A percentile compares a stretch with the other conserved stretches of the same genome.
phyloP scores from a whole-genome alignment of 2,888 invertebrate species.

The Drosophila lacicola region DNA sequence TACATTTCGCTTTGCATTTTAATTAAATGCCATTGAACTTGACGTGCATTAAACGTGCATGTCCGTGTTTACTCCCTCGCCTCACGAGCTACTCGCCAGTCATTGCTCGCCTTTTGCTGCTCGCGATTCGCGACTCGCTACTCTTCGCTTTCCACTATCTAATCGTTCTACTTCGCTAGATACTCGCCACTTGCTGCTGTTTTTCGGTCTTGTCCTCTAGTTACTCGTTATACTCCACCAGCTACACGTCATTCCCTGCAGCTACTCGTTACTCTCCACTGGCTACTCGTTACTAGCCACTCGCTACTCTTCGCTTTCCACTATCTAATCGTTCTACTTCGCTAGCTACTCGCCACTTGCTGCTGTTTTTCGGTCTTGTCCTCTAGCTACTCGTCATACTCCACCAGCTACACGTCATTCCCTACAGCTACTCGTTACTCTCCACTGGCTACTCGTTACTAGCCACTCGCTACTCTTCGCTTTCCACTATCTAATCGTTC shows the following conservation, averaged over 20 bases:
- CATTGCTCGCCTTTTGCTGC: not conserved
- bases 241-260: not conserved
- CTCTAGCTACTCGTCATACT: no score
- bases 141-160: no score
- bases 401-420: not conserved
- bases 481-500: no score
- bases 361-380: not conserved
- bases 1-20: slow-evolving; percentile 53
- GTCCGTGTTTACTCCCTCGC: slow-evolving; percentile 26
- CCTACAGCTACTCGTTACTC: not conserved
- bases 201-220: not conserved
- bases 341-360: not conserved
- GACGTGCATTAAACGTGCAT: slow-evolving; percentile 61
- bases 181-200: not conserved
- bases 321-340: no score
- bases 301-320: not conserved
- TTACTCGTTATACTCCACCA: not conserved
- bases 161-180: not conserved
- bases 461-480: not conserved
- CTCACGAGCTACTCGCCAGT: slow-evolving; percentile 1
- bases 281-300: no score
- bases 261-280: not conserved
- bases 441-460: no score
- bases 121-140: slow-evolving; percentile 6
- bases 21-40: slow-evolving; percentile 77